phyloP scores from a whole-genome alignment of 1,140 invertebrate species.

The Heliconius congener region DNA sequence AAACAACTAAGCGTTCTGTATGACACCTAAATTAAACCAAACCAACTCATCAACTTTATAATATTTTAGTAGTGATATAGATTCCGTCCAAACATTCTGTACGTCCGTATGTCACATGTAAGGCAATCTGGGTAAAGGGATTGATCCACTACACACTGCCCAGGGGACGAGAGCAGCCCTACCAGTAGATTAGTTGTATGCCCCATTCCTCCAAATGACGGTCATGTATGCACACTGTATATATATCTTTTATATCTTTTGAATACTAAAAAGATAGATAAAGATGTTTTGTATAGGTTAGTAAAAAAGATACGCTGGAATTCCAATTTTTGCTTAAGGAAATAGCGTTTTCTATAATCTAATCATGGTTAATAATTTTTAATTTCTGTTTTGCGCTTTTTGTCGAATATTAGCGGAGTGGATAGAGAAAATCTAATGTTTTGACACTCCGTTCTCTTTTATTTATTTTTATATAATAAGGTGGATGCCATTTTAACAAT shows the following conservation, averaged over 20 bases:
- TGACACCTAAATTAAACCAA: too few relatives aligned
- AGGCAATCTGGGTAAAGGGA: constrained; percentile 26
- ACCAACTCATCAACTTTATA: too few relatives aligned
- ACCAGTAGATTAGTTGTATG: constrained; percentile 6
- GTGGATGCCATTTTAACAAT: too few relatives aligned
- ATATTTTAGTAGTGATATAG: background rate
- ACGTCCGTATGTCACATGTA: constrained; percentile 8
- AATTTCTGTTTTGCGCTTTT: too few relatives aligned
- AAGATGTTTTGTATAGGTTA: background rate
- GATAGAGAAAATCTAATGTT: too few relatives aligned
- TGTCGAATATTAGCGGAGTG: too few relatives aligned
- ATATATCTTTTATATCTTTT: background rate
- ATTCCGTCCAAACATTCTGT: background rate
- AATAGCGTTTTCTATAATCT: too few relatives aligned
- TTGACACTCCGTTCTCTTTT: too few relatives aligned
- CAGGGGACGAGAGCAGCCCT: constrained; percentile 18
- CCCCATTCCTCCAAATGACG: constrained; percentile 19
- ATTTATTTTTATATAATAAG: too few relatives aligned
- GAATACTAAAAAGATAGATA: background rate
- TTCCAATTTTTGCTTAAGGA: background rate
- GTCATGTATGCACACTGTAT: constrained; percentile 4
- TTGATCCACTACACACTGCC: constrained; percentile 18
- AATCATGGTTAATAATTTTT: too few relatives aligned
- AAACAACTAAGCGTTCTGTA: too few relatives aligned
- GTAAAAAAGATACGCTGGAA: background rate